Percentiles rank a stretch among this genome's conserved stretches.
These are phyloP conservation scores for Porites lutea DNA, from an alignment of 64 coral and sea anemone genomes.

Conservation along the genomic window DNA sequence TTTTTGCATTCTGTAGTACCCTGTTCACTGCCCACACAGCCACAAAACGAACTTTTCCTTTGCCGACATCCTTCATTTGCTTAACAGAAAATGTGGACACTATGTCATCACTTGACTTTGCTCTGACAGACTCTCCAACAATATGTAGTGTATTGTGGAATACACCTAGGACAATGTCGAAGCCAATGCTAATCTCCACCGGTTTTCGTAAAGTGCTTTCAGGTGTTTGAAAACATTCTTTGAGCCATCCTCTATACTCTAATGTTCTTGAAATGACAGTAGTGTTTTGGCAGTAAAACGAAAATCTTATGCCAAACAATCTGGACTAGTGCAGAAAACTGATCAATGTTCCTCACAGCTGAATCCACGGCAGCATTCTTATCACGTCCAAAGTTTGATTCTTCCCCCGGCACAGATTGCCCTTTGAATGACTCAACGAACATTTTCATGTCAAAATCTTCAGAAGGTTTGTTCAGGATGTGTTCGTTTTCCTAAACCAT, in stretches of 20 bases:
- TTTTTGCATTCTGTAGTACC: constrained; percentile 14
- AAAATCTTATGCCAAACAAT: background rate
- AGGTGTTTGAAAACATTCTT: background rate
- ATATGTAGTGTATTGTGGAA: background rate
- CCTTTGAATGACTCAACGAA: no score
- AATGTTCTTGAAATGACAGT: background rate
- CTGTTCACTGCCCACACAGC: constrained; percentile 34
- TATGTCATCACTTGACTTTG: background rate
- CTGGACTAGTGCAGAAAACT: background rate
- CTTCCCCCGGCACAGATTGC: no score
- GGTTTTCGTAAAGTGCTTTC: background rate
- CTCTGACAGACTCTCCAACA: background rate
- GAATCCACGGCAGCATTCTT: no score
- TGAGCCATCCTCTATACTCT: background rate
- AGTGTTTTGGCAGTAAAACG: background rate
- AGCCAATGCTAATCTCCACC: background rate
- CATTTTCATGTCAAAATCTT: no score
- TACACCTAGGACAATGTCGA: background rate
- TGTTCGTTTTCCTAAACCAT: no score
- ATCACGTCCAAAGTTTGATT: no score
- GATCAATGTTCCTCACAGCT: background rate
- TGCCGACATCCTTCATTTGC: background rate
- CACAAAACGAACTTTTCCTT: background rate
- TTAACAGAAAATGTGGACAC: background rate
- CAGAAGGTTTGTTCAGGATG: no score